These are phyloP conservation scores for Mormyrus hasselquistii DNA, from an alignment of 2,797 vertebrate genomes.

Conservation along the genomic window DNA sequence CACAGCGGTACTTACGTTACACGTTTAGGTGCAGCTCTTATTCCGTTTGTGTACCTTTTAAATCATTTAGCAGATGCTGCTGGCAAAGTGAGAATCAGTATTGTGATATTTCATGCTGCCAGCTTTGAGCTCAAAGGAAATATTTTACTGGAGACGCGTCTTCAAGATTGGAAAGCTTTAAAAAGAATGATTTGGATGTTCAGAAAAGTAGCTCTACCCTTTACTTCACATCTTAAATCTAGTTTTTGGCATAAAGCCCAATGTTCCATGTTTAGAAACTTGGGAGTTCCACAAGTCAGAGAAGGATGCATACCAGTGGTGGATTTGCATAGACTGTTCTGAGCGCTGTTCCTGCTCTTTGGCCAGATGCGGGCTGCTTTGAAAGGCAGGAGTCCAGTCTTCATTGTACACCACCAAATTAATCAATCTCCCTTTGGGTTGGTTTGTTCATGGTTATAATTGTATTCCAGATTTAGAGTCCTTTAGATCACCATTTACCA, in stretches of 20 bases:
- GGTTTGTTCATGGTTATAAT: constrained; percentile 66
- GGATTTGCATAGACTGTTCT: constrained; percentile 17
- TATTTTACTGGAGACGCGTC: neutral
- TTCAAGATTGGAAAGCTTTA: neutral
- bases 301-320: constrained; percentile 10
- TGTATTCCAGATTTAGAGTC: constrained; percentile 69
- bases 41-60: neutral
- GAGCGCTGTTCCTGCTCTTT: constrained; percentile 5
- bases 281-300: constrained; percentile 9
- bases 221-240: neutral
- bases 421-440: neutral
- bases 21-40: neutral
- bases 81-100: neutral
- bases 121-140: neutral
- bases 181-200: constrained; percentile 3
- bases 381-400: constrained; percentile 42
- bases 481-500: constrained; percentile 65
- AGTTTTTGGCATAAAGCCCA: neutral
- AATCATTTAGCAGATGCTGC: neutral
- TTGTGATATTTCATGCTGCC: neutral
- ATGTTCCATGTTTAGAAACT: neutral
- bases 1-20: neutral
- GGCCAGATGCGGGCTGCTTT: constrained; percentile 38
- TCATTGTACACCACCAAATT: neutral
- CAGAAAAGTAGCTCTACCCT: neutral